A percentile compares a stretch with the other conserved stretches of the same genome.
phyloP scores from a whole-genome alignment of 2,797 vertebrate genomes.

The Balearica regulorum region DNA sequence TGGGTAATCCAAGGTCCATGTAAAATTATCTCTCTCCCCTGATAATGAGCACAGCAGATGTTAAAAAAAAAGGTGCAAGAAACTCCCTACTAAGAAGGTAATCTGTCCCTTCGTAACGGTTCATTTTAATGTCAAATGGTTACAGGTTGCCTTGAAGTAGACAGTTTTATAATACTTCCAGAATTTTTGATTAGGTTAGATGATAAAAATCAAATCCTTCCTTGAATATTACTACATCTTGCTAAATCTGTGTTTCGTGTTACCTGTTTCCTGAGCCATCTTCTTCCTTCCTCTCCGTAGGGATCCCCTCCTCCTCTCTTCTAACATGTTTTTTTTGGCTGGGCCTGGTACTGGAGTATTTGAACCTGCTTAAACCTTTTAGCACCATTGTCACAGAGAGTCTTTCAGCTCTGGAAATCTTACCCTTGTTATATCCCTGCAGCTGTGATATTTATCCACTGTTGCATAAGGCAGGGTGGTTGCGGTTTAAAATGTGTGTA shows the following conservation, averaged over 20 bases:
- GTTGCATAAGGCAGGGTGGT: neutral
- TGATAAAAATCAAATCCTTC: neutral
- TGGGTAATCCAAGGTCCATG: neutral
- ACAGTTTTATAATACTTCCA: neutral
- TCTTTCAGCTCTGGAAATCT: neutral
- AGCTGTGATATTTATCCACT: neutral
- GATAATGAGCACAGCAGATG: neutral
- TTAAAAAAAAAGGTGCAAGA: neutral
- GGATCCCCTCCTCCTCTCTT: neutral
- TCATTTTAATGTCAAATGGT: neutral
- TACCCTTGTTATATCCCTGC: neutral
- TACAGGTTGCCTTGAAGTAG: neutral
- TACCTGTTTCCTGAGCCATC: neutral
- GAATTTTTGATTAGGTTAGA: neutral
- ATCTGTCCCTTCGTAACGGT: neutral
- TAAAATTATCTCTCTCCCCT: neutral
- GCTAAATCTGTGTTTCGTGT: neutral
- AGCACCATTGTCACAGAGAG: neutral
- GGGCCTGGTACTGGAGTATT: neutral
- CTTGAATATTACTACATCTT: neutral
- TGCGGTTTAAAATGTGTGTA: conserved; percentile 9
- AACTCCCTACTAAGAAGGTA: neutral
- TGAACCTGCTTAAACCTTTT: conserved; percentile 17
- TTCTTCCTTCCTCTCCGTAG: neutral
- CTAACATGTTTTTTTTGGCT: neutral